Conservation (phyloP, 2,113 vertebrate species). For the Limnothrissa miodon region DNA sequence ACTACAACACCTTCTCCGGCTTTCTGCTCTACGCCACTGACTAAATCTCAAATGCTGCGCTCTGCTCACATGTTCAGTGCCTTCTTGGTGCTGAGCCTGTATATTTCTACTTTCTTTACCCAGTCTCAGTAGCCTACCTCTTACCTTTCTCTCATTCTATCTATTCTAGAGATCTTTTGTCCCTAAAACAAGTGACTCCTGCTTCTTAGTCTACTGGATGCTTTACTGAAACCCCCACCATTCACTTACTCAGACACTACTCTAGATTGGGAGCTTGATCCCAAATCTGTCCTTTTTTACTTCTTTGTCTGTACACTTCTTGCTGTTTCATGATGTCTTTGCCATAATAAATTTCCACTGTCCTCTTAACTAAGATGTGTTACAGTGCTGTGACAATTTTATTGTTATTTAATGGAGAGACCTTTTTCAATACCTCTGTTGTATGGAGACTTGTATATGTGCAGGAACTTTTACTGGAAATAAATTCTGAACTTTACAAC, state of each 20-base stretch:
- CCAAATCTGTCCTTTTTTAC: background rate
- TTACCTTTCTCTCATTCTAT: background rate
- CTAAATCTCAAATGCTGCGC: constrained; percentile 34
- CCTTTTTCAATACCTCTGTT: background rate
- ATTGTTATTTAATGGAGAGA: background rate
- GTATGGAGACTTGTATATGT: background rate
- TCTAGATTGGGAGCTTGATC: background rate
- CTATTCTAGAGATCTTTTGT: background rate
- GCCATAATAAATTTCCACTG: background rate
- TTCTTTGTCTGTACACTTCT: background rate
- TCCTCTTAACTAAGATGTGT: background rate
- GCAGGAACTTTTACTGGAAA: background rate
- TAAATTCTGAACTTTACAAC: constrained; percentile 9
- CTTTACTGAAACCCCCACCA: background rate
- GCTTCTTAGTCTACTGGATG: background rate
- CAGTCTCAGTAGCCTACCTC: too few relatives aligned
- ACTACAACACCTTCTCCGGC: constrained; percentile 69
- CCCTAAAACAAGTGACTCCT: background rate
- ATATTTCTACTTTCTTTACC: background rate
- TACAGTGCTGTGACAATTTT: background rate
- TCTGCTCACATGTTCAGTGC: background rate
- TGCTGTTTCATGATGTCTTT: background rate
- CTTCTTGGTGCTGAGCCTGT: background rate
- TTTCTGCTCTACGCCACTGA: constrained; percentile 67
- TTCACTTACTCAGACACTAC: background rate